Conservation (phyloP, 2,113 vertebrate species). For the Leiothrix lutea region DNA sequence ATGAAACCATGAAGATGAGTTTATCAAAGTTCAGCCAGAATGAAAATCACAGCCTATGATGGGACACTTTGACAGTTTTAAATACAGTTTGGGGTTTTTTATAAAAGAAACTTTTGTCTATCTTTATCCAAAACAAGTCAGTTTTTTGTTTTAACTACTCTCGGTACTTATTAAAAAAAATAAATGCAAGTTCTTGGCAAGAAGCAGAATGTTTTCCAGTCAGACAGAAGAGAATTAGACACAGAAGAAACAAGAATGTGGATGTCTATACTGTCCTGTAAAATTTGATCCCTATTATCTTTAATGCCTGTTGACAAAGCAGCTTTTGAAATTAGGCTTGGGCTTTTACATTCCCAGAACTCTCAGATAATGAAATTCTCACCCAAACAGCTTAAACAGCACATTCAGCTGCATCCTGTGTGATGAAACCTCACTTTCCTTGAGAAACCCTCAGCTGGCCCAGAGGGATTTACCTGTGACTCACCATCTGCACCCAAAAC, state of each 20-base stretch:
- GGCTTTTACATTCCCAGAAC: not conserved
- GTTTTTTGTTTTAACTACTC: not conserved
- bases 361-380: not conserved
- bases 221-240: not conserved
- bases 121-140: not conserved
- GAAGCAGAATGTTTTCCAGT: not conserved
- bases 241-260: not conserved
- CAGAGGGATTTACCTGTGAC: not conserved
- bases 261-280: rapidly evolving
- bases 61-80: not conserved
- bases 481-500: rapidly evolving
- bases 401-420: not conserved
- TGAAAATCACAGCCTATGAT: not conserved
- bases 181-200: not conserved
- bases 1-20: constrained; percentile 63
- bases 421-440: not conserved
- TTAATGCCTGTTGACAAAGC: not conserved
- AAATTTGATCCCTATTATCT: not conserved
- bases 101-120: not conserved
- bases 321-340: not conserved
- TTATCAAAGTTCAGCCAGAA: not conserved
- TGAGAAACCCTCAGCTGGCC: not conserved
- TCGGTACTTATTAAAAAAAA: not conserved
- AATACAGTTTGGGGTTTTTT: not conserved
- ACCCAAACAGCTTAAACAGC: rapidly evolving